Base-by-base conservation (phyloP, 2,888 invertebrate species). In the Zaprionus obscuricornis region DNA sequence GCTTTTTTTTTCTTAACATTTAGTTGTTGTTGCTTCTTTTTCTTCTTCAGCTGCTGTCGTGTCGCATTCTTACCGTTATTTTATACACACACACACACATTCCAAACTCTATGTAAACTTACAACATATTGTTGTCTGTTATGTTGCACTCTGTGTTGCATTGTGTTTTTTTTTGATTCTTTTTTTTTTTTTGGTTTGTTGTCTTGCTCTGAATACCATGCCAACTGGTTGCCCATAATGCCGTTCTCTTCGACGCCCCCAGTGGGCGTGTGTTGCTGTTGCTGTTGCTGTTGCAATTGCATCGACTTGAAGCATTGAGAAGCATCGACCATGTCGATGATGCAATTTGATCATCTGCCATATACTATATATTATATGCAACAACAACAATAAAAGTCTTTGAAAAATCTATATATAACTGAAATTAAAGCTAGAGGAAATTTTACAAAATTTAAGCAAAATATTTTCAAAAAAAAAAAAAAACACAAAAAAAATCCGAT, bases 161-260 rank as follows among this genome's bases (percentile, higher is more conserved):
- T 63, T 76, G 73, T 54, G 59, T 57, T 54, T 46, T 27, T 27
- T 8, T n/a, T n/a, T n/a, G n/a, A n/a, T n/a, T n/a, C n/a, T n/a
- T n/a, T n/a, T n/a, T n/a, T n/a, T n/a, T 27, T 36, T 5, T 27
- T 18, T 50, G 26, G 66, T 56, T 64, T 74, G 70, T 66, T 63
- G 87, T 85, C 81, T 85, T 87, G 88, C 87, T 87, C 87, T 87
- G 87, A 83, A 88, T 88, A 88, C 67, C 70, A 66, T 63, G 51
- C 58, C 42, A 36, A 29, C 17, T 24, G n/a, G 26, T 26, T 11
- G 20, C 8, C 10, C 10, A 1, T 2, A 2, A 8, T 18, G 7
- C 18, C n/a, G 52, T 34, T 42, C 57, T 51, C 31, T 31, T 4
- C 31, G 13, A 11, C 31, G 11, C 39, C 27, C 33, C 20, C 14